A percentile compares a stretch with the other conserved stretches of the same genome.
Conservation (phyloP, 2,797 vertebrate genomes). For the Acanthurus lineatus region DNA sequence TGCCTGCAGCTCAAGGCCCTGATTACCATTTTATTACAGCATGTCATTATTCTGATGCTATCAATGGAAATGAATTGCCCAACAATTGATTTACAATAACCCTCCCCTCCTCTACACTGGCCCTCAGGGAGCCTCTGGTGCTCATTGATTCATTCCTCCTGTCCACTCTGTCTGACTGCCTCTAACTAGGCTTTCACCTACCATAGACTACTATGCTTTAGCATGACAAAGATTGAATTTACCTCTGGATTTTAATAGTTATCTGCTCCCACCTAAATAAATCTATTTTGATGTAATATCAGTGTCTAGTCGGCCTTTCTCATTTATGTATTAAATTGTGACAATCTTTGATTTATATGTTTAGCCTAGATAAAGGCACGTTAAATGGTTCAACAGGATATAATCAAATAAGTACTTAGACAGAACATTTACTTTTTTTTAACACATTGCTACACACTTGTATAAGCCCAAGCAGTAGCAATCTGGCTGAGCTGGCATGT, state of each 20-base stretch:
- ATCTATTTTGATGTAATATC: background rate
- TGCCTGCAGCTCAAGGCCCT: slow-evolving; percentile 61
- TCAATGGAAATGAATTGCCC: slow-evolving; percentile 83
- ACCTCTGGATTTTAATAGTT: slow-evolving; percentile 18
- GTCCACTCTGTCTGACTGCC: slow-evolving; percentile 50
- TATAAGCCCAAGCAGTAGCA: slow-evolving; percentile 4
- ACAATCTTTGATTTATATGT: background rate
- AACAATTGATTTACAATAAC: slow-evolving; percentile 81
- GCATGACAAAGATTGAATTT: slow-evolving; percentile 30
- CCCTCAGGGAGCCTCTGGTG: slow-evolving; percentile 65
- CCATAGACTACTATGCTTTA: slow-evolving; percentile 7
- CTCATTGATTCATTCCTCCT: slow-evolving; percentile 76
- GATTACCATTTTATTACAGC: slow-evolving; percentile 78
- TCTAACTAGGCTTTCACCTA: slow-evolving; percentile 60
- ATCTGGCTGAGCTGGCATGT: slow-evolving; percentile 44
- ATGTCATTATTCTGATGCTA: slow-evolving; percentile 80
- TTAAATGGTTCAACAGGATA: background rate
- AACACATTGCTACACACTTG: background rate
- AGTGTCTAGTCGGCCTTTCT: background rate
- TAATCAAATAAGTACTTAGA: background rate
- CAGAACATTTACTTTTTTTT: background rate
- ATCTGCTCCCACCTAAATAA: slow-evolving; percentile 1
- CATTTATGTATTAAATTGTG: background rate
- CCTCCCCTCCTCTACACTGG: slow-evolving; percentile 42
- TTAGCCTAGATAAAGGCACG: background rate